phyloP scores from a whole-genome alignment of 2,113 vertebrate genomes.

The Rhodinocichla rosea region DNA sequence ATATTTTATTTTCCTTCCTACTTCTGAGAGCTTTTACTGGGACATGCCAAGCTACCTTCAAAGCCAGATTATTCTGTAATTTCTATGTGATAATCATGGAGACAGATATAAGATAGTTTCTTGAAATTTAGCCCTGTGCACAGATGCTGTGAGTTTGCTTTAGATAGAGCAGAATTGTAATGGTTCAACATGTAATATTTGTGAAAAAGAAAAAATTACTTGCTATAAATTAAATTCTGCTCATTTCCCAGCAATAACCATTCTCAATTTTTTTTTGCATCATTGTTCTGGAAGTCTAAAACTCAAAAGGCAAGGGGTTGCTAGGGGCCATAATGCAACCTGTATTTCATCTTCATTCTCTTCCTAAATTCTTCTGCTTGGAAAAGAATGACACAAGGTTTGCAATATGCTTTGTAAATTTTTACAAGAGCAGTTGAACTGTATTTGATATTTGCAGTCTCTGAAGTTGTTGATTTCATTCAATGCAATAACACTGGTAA shows the following conservation, averaged over 20 bases:
- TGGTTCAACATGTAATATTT: not conserved
- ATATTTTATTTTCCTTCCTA: not conserved
- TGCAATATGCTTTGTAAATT: not conserved
- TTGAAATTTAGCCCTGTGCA: not conserved
- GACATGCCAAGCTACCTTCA: not conserved
- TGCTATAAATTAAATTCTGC: not conserved
- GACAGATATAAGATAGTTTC: not conserved
- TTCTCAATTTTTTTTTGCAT: not conserved
- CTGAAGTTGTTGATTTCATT: not conserved
- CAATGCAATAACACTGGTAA: not conserved
- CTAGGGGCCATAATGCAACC: not conserved
- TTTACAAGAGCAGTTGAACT: not conserved
- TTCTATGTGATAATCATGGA: not conserved
- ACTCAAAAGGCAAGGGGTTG: not conserved
- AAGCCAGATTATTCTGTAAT: not conserved
- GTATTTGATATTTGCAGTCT: not conserved
- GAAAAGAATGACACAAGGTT: not conserved
- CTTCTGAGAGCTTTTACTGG: not conserved
- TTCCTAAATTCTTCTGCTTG: not conserved
- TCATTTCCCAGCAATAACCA: not conserved
- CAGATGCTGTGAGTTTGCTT: not conserved
- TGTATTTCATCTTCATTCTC: not conserved
- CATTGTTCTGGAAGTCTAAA: not conserved
- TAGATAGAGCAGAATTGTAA: not conserved
- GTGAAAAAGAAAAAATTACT: not conserved